Conservation (phyloP, 2,797 vertebrate species). For the Notolepis coatsorum region DNA sequence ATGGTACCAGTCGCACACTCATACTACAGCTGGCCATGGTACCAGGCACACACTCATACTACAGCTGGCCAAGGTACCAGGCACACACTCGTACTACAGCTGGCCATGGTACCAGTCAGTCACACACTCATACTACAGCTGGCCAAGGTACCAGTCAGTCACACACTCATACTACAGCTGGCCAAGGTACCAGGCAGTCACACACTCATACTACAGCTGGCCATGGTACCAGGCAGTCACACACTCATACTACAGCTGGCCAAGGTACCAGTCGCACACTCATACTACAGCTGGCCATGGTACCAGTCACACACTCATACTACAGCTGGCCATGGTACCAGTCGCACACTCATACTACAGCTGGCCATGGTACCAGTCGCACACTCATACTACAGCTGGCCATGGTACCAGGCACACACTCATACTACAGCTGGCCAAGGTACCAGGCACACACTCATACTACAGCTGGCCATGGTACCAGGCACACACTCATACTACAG, state of each 20-base stretch:
- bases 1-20: too few relatives aligned
- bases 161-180: constrained; percentile 94
- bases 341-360: too few relatives aligned
- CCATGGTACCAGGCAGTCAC: too few relatives aligned
- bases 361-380: constrained; percentile 96
- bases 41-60: too few relatives aligned
- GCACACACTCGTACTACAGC: too few relatives aligned
- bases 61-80: constrained; percentile 94
- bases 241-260: constrained; percentile 96
- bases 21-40: constrained; percentile 96
- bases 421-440: constrained; percentile 95
- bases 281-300: constrained; percentile 95
- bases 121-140: constrained; percentile 93
- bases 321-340: constrained; percentile 95
- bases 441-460: too few relatives aligned
- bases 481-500: too few relatives aligned
- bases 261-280: too few relatives aligned
- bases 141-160: constrained; percentile 96
- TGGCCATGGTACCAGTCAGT: constrained; percentile 97
- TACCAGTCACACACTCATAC: too few relatives aligned
- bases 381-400: constrained; percentile 96
- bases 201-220: constrained; percentile 95
- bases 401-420: too few relatives aligned
- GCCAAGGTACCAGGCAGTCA: constrained; percentile 96
- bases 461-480: constrained; percentile 95